Percentiles rank a stretch among this genome's conserved stretches.
Evolutionary conservation across 2,888 invertebrate species (phyloP).

Genomic region (Ellobium chinense): DNA sequence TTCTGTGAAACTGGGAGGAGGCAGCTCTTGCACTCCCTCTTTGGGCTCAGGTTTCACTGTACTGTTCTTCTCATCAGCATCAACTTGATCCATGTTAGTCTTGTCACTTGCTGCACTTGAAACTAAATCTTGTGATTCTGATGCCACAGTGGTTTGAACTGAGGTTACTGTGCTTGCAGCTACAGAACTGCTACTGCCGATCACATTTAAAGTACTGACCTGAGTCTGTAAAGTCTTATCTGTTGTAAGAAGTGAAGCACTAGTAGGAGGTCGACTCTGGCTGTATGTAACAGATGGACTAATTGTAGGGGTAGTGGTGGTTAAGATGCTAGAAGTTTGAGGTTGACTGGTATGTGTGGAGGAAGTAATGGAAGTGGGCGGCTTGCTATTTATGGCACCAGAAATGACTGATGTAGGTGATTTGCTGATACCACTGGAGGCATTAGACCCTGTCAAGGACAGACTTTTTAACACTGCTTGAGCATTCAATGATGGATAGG

Average conservation of each 20-base stretch:
- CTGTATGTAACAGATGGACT: not conserved
- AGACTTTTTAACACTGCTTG: conserved; percentile 33
- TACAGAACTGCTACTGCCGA: not conserved
- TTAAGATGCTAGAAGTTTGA: no score
- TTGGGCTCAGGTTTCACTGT: not conserved
- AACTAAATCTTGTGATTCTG: not conserved
- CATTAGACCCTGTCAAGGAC: not conserved
- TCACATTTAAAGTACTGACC: not conserved
- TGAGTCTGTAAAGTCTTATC: not conserved
- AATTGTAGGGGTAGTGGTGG: not conserved
- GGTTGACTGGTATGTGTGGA: no score
- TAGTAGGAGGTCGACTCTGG: not conserved
- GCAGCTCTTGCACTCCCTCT: not conserved
- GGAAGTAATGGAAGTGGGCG: not conserved
- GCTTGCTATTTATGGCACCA: not conserved
- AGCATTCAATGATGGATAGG: conserved; percentile 33
- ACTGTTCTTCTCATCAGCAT: not conserved
- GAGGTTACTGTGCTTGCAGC: not conserved
- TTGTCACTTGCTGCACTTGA: no score
- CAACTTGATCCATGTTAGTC: not conserved
- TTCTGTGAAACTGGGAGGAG: conserved; percentile 46
- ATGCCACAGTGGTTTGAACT: not conserved
- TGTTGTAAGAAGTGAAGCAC: not conserved
- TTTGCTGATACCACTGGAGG: not conserved
- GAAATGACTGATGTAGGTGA: not conserved